These are phyloP conservation scores for Plodia interpunctella DNA, from an alignment of 1,140 invertebrate species.

Conservation along the genomic window DNA sequence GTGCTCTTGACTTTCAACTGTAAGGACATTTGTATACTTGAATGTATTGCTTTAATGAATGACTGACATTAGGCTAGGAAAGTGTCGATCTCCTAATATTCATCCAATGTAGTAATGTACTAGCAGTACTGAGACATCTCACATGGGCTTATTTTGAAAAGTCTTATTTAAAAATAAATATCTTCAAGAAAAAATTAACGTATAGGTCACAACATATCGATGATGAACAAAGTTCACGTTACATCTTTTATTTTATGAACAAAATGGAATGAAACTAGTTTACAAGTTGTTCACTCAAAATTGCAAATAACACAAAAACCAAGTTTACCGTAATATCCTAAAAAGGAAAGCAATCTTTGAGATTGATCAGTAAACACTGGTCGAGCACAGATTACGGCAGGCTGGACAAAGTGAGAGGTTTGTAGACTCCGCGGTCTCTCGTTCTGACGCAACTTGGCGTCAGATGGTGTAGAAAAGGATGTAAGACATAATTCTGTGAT, in stretches of 20 bases:
- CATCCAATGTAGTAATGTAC: no score
- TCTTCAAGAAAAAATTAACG: no score
- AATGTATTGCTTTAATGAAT: slow-evolving; percentile 47
- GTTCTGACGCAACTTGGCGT: slow-evolving; percentile 16
- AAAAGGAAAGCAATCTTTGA: slow-evolving; percentile 25
- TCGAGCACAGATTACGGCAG: slow-evolving; percentile 21
- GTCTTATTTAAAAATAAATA: no score
- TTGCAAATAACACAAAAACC: no score
- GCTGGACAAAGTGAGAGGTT: slow-evolving; percentile 19
- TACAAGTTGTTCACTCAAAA: no score
- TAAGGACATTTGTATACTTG: slow-evolving; percentile 43
- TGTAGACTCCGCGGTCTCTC: slow-evolving; percentile 20
- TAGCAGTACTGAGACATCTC: no score
- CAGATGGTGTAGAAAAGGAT: slow-evolving; percentile 34
- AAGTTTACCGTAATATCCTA: slow-evolving; percentile 24
- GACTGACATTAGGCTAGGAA: slow-evolving; percentile 25
- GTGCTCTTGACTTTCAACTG: slow-evolving; percentile 13
- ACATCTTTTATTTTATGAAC: no score
- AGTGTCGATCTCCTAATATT: no score
- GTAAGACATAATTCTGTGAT: slow-evolving; percentile 41
- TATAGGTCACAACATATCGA: no score
- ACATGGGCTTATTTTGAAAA: no score
- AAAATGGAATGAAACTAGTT: no score
- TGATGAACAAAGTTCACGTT: no score
- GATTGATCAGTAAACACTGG: slow-evolving; percentile 39